phyloP scores from a whole-genome alignment of 2,113 vertebrate species.

The Gyps fulvus region DNA sequence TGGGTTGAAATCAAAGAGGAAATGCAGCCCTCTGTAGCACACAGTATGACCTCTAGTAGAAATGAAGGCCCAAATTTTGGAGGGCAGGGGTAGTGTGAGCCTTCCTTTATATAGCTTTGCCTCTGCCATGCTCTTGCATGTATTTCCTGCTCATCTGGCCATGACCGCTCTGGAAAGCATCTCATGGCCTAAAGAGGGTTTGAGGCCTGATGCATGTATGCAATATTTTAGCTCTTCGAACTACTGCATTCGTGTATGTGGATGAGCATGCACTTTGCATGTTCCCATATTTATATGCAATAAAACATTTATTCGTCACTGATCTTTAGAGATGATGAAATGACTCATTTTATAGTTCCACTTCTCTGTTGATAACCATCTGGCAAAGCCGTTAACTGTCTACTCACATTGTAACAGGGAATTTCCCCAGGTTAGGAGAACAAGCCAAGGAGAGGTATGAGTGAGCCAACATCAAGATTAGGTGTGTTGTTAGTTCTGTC shows the following conservation, averaged over 20 bases:
- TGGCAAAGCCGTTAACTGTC: background rate
- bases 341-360: background rate
- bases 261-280: background rate
- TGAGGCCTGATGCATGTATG: background rate
- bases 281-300: background rate
- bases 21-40: background rate
- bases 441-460: background rate
- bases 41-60: background rate
- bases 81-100: background rate
- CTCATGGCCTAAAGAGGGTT: background rate
- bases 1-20: background rate
- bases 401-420: background rate
- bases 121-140: background rate
- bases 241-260: background rate
- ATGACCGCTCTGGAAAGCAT: background rate
- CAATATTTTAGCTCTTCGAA: background rate
- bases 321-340: background rate
- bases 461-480: background rate
- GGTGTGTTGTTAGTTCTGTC: background rate
- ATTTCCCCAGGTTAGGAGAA: background rate
- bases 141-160: background rate
- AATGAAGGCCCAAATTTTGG: background rate
- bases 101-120: background rate
- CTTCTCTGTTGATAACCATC: background rate
- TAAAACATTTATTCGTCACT: background rate